Conservation (phyloP, 1,140 invertebrate genomes). For the Polypedilum vanderplanki region DNA sequence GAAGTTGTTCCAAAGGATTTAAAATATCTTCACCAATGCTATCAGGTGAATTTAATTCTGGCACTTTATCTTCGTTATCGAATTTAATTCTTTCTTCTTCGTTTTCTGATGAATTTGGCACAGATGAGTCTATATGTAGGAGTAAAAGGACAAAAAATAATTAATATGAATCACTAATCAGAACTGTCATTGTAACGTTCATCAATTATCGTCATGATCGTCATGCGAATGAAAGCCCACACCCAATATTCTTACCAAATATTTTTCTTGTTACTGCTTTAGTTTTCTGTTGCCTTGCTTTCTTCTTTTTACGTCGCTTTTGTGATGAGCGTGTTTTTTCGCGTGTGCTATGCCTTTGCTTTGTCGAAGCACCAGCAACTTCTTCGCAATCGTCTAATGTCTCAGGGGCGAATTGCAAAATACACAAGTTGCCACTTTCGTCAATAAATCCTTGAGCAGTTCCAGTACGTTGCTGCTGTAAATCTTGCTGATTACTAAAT, state of each 20-base stretch:
- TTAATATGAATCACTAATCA: too few relatives aligned
- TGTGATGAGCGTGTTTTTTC: conserved; percentile 16
- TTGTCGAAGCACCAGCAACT: background rate
- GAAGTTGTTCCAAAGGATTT: conserved; percentile 37
- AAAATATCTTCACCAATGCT: conserved; percentile 47
- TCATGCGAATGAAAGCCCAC: background rate
- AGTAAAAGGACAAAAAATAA: background rate
- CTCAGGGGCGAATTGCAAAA: background rate
- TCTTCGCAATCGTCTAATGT: background rate
- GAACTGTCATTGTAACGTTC: too few relatives aligned
- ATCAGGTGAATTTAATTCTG: conserved; percentile 47
- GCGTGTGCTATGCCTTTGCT: background rate
- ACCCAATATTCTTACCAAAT: background rate
- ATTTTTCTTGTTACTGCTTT: background rate
- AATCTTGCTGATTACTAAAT: conserved; percentile 33
- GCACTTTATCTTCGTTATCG: conserved; percentile 34
- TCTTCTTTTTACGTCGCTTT: conserved; percentile 1
- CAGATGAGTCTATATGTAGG: conserved; percentile 35
- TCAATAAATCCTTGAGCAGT: conserved; percentile 28
- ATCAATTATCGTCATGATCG: too few relatives aligned
- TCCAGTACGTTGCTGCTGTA: conserved; percentile 21
- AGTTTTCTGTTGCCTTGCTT: background rate
- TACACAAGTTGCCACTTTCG: background rate
- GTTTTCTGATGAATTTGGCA: conserved; percentile 40
- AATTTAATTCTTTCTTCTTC: conserved; percentile 39